Evolutionary conservation across 2,797 vertebrate genomes (phyloP).

Genomic region (Florisuga fusca): DNA sequence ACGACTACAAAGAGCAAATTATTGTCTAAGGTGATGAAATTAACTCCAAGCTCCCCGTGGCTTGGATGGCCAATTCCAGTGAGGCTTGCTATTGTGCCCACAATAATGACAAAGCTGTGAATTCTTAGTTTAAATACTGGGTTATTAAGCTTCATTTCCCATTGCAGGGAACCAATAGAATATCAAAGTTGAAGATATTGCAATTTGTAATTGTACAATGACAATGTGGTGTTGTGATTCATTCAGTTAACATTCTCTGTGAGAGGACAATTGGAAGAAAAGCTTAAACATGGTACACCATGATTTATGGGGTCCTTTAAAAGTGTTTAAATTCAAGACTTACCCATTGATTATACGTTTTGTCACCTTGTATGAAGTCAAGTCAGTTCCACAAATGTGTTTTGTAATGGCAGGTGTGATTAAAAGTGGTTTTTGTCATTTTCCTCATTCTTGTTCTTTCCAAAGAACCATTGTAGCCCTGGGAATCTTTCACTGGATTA

Average conservation of each 20-base stretch:
- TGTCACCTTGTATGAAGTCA: not conserved
- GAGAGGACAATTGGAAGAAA: constrained; percentile 28
- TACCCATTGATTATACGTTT: not conserved
- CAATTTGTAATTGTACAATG: constrained; percentile 60
- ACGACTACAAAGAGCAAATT: constrained; percentile 85
- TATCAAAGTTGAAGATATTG: constrained; percentile 66
- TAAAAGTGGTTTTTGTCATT: constrained; percentile 10
- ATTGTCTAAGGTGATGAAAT: constrained; percentile 88
- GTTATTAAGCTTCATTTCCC: constrained; percentile 61
- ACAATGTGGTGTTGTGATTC: constrained; percentile 44
- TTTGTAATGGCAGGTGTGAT: constrained; percentile 4
- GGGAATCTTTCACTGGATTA: not conserved
- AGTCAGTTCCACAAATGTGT: not conserved
- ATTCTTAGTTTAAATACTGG: constrained; percentile 59
- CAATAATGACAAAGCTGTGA: constrained; percentile 63
- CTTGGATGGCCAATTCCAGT: constrained; percentile 64
- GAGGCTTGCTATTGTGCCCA: constrained; percentile 66
- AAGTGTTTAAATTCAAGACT: constrained; percentile 42
- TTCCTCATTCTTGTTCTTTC: not conserved
- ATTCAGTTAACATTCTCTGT: constrained; percentile 21
- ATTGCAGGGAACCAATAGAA: constrained; percentile 48
- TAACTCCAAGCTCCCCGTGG: constrained; percentile 80
- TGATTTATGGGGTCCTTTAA: constrained; percentile 60
- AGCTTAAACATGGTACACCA: not conserved
- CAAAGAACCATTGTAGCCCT: not conserved